Percentiles rank a stretch among this genome's conserved stretches.
phyloP scores from a whole-genome alignment of 2,113 vertebrate genomes.

The Myocastor coypus region DNA sequence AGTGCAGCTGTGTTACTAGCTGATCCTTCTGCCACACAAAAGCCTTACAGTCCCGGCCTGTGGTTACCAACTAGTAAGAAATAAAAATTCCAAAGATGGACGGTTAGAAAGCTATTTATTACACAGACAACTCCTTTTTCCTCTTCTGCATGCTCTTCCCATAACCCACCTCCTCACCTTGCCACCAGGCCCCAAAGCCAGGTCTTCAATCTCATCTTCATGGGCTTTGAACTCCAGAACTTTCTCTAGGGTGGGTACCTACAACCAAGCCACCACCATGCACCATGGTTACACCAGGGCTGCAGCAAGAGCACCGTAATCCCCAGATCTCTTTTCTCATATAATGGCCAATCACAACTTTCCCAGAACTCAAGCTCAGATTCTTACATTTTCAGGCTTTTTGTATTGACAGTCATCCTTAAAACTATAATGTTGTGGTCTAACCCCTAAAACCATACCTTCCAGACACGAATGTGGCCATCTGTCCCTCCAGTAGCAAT shows the following conservation, averaged over 20 bases:
- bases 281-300: background rate
- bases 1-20: conserved; percentile 89
- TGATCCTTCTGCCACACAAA: conserved; percentile 95
- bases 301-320: accelerated
- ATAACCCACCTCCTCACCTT: conserved; percentile 88
- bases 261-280: background rate
- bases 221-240: conserved; percentile 94
- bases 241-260: conserved; percentile 95
- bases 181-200: conserved; percentile 92
- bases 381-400: background rate
- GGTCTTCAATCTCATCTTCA: conserved; percentile 93
- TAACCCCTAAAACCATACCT: conserved; percentile 85
- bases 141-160: background rate
- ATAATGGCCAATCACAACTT: background rate
- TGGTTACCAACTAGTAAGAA: conserved; percentile 91
- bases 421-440: too few relatives aligned
- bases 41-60: conserved; percentile 93
- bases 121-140: background rate
- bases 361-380: background rate
- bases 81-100: conserved; percentile 60
- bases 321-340: background rate
- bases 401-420: background rate
- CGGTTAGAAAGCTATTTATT: conserved; percentile 43
- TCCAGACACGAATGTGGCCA: conserved; percentile 93
- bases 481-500: conserved; percentile 94